Percentiles rank a stretch among this genome's conserved stretches.
phyloP scores from a whole-genome alignment of 2,113 vertebrate species.

The Garra rufa region DNA sequence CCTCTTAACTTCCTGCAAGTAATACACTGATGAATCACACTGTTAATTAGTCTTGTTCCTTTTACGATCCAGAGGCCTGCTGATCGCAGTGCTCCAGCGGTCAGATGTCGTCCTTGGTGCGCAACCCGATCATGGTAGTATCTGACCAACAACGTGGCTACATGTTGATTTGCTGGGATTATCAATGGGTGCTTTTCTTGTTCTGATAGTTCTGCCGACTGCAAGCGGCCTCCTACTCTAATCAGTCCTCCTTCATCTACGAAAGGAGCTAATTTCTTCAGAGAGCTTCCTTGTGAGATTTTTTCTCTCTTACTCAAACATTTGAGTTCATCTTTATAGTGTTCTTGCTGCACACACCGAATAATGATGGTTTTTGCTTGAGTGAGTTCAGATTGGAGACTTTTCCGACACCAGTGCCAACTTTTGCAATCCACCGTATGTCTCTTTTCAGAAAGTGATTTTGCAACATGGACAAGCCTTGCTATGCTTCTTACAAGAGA shows the following conservation, averaged over 20 bases:
- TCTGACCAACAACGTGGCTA: background rate
- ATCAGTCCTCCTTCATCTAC: conserved; percentile 2
- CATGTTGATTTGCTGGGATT: background rate
- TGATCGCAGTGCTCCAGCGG: conserved; percentile 49
- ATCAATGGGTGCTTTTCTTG: background rate
- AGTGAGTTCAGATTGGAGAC: background rate
- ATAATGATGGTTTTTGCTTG: background rate
- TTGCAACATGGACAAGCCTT: background rate
- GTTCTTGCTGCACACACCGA: background rate
- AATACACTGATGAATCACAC: background rate
- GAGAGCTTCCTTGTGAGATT: background rate
- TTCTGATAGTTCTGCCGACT: background rate
- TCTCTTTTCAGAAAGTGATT: background rate
- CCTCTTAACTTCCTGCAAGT: conserved; percentile 18
- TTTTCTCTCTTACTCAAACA: background rate
- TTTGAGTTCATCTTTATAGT: background rate
- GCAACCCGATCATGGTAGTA: conserved; percentile 38
- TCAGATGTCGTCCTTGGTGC: conserved; percentile 52
- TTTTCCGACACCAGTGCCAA: background rate
- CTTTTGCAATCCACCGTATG: background rate
- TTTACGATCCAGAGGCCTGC: conserved; percentile 53
- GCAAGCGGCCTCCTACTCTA: background rate
- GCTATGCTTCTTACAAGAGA: background rate
- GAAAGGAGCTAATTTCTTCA: background rate
- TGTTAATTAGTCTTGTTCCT: background rate